A percentile compares a stretch with the other conserved stretches of the same genome.
These are phyloP conservation scores for Catocala sponsa DNA, from an alignment of 2,888 invertebrate species.

Conservation along the genomic window DNA sequence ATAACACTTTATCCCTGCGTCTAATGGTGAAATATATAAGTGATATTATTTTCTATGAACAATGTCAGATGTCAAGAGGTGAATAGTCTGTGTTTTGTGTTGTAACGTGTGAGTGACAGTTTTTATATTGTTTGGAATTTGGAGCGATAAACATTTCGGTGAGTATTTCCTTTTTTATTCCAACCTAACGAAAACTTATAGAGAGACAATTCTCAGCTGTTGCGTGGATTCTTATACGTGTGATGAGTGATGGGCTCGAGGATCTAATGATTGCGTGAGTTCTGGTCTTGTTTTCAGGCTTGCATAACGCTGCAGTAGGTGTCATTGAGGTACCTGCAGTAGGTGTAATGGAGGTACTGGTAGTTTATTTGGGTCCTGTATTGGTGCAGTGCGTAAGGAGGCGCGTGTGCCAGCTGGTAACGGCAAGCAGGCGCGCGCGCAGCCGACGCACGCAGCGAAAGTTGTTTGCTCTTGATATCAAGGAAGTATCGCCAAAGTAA, in stretches of 20 bases:
- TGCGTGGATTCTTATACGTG: conserved; percentile 50
- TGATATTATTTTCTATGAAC: conserved; percentile 69
- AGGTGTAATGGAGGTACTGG: conserved; percentile 48
- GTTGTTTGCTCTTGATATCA: conserved; percentile 82
- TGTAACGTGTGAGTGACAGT: conserved; percentile 83
- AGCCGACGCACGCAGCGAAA: conserved; percentile 68
- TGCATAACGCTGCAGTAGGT: conserved; percentile 67
- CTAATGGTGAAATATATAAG: conserved; percentile 74
- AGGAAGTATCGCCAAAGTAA: conserved; percentile 72
- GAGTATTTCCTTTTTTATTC: conserved; percentile 72
- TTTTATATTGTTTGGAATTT: conserved; percentile 86
- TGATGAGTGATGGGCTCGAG: conserved; percentile 35
- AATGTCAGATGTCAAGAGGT: conserved; percentile 88
- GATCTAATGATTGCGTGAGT: conserved; percentile 44
- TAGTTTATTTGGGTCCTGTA: conserved; percentile 36
- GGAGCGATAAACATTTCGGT: conserved; percentile 84
- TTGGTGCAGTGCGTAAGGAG: conserved; percentile 45
- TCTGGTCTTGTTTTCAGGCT: conserved; percentile 53
- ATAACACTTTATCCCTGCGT: conserved; percentile 72
- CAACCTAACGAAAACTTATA: conserved; percentile 41
- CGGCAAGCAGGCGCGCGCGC: conserved; percentile 54
- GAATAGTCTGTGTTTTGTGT: conserved; percentile 84
- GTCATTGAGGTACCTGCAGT: conserved; percentile 49
- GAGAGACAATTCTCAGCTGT: conserved; percentile 48
- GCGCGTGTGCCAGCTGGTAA: conserved; percentile 54